Evolutionary conservation across 2,888 invertebrate genomes (phyloP).

Genomic region (Melipona bicolor): DNA sequence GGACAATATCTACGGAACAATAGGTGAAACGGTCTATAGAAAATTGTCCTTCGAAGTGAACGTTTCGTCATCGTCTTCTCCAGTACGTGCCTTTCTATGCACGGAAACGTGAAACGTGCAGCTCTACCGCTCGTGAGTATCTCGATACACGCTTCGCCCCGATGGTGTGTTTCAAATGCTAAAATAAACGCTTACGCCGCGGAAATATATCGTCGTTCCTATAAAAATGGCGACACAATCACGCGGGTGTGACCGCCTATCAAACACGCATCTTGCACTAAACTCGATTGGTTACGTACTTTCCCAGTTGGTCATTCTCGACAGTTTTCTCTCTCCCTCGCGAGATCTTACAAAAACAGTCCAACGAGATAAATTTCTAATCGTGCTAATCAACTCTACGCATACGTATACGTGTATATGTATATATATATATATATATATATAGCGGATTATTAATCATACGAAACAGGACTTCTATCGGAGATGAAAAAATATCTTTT

Average conservation of each 20-base stretch:
- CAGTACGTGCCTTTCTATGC: conserved; percentile 54
- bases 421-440: not conserved
- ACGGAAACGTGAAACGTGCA: conserved; percentile 54
- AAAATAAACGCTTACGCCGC: conserved; percentile 58
- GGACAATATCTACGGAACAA: conserved; percentile 39
- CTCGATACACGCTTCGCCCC: conserved; percentile 33
- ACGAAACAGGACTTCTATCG: conserved; percentile 27
- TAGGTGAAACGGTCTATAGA: conserved; percentile 51
- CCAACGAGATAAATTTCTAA: conserved; percentile 20
- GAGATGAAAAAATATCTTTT: conserved; percentile 7
- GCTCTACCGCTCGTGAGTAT: conserved; percentile 31
- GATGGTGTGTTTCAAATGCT: conserved; percentile 42
- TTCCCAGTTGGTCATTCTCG: not conserved
- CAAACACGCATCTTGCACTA: conserved; percentile 10
- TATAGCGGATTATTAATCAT: conserved; percentile 37
- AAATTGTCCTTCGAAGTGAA: conserved; percentile 52
- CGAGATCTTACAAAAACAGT: conserved; percentile 41
- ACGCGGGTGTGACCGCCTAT: conserved; percentile 18
- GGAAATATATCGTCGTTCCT: conserved; percentile 13
- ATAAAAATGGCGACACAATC: conserved; percentile 44
- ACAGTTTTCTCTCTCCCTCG: not conserved
- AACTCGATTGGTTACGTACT: conserved; percentile 29
- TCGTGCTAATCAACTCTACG: not conserved
- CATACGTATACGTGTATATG: not conserved
- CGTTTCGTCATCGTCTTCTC: conserved; percentile 53